Base-by-base conservation (phyloP, 2,888 invertebrate genomes). In the Zeuzera pyrina region DNA sequence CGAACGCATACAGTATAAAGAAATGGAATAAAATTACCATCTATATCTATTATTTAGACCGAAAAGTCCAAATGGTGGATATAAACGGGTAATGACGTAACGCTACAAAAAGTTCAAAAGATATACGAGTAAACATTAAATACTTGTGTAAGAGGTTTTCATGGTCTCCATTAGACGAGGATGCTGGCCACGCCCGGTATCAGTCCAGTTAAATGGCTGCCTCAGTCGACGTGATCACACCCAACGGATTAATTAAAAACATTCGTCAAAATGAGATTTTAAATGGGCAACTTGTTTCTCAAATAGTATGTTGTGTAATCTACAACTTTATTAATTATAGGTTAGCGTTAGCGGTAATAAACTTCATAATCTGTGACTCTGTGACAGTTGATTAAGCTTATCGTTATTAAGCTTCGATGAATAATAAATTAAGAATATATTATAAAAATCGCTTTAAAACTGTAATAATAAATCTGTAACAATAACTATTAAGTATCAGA, bases 1-100 rank as follows among this genome's bases (percentile, higher is more conserved):
- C 57, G 48, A 67, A 63, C 60, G 64, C 61, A 61, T 59, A 65
- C 60, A 56, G 61, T 64, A 69, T 61, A 68, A 72, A 71, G 76
- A 68, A 68, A 62, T 58, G 60, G 72, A 74, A 73, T 74, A 73
- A 71, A 72, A 74, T 74, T 72, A 73, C 66, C 69, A 69, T 65
- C 56, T 56, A 52, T 52, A 50, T 55, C 57, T 58, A 63, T 63
- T 62, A 62, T 63, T 57, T 55, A 51, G 49, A 47, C 49, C 46
- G 51, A 49, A 55, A 61, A 58, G 62, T 64, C 59, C 53, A 55
- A 62, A 55, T 44, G 49, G 49, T 47, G 48, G n/a, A n/a, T n/a
- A n/a, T n/a, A n/a, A n/a, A n/a, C n/a, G n/a, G n/a, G n/a, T n/a
- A n/a, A n/a, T n/a, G n/a, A n/a, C n/a, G n/a, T n/a, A n/a, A n/a